These are phyloP conservation scores for Drosophila prolongata DNA, from an alignment of 2,888 invertebrate genomes.

Conservation along the genomic window DNA sequence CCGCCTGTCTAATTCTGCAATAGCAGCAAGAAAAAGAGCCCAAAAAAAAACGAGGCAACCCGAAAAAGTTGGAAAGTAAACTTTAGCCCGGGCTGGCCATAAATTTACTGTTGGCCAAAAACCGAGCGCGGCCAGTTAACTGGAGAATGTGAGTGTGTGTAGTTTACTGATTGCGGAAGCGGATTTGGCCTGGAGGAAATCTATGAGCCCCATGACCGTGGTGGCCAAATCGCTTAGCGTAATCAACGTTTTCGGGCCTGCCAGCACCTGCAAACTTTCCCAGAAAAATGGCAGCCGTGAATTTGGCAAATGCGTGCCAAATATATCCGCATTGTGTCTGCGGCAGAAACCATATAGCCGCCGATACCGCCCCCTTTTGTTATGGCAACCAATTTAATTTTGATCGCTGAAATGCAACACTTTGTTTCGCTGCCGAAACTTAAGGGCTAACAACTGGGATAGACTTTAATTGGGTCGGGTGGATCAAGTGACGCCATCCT, in stretches of 20 bases:
- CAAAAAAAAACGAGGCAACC: background rate
- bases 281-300: slow-evolving; percentile 36
- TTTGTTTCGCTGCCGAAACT: slow-evolving; percentile 16
- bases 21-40: slow-evolving; percentile 47
- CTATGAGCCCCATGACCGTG: slow-evolving; percentile 48
- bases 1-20: slow-evolving; percentile 77
- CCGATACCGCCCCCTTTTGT: slow-evolving; percentile 21
- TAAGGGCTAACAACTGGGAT: slow-evolving; percentile 9
- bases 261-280: slow-evolving; percentile 72
- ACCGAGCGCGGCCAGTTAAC: slow-evolving; percentile 69
- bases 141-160: slow-evolving; percentile 65
- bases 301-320: slow-evolving; percentile 53
- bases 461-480: slow-evolving; percentile 32
- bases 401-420: slow-evolving; percentile 67
- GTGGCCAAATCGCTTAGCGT: slow-evolving; percentile 72
- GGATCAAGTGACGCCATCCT: slow-evolving; percentile 35
- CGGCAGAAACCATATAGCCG: slow-evolving; percentile 38
- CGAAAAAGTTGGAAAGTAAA: slow-evolving; percentile 38
- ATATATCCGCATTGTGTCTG: slow-evolving; percentile 60
- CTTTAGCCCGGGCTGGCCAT: slow-evolving; percentile 69
- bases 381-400: slow-evolving; percentile 70
- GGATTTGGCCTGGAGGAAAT: slow-evolving; percentile 76
- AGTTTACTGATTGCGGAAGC: slow-evolving; percentile 79
- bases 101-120: slow-evolving; percentile 78
- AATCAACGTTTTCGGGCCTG: slow-evolving; percentile 42